These are phyloP conservation scores for Merodon equestris DNA, from an alignment of 2,888 invertebrate genomes.

Conservation along the genomic window DNA sequence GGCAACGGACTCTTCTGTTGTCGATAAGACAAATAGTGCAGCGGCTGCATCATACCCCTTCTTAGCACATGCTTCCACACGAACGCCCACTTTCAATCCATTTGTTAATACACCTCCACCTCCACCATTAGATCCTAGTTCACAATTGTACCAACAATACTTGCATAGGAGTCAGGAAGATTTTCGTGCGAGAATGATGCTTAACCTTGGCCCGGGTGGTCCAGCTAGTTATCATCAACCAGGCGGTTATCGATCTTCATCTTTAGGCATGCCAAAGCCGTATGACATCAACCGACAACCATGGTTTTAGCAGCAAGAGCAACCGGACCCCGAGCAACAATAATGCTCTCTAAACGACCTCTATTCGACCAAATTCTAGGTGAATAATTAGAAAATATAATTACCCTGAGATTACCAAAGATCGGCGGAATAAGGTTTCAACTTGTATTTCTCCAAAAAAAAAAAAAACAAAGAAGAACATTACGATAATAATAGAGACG, in stretches of 20 bases:
- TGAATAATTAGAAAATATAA: constrained; percentile 41
- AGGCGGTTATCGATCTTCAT: constrained; percentile 81
- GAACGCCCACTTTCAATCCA: constrained; percentile 81
- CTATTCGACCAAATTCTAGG: constrained; percentile 27
- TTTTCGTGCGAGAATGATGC: constrained; percentile 82
- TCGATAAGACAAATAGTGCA: constrained; percentile 79
- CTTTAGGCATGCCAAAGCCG: constrained; percentile 85
- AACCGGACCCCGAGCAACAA: constrained; percentile 31
- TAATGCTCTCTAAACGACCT: constrained; percentile 17
- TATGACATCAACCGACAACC: constrained; percentile 86
- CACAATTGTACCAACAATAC: constrained; percentile 87
- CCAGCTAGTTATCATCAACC: constrained; percentile 83
- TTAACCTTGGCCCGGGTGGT: constrained; percentile 76
- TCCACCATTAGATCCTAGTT: constrained; percentile 82
- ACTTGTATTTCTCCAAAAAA: constrained; percentile 53
- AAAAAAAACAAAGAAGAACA: constrained; percentile 14
- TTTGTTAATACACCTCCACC: constrained; percentile 82
- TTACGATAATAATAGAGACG: background rate
- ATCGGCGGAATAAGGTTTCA: constrained; percentile 65
- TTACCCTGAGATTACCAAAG: constrained; percentile 59
- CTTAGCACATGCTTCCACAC: constrained; percentile 79
- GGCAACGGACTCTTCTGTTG: constrained; percentile 68
- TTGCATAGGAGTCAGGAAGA: constrained; percentile 83
- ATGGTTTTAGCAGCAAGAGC: constrained; percentile 82
- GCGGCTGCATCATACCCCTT: constrained; percentile 81